Conservation (phyloP, 2,888 invertebrate species). For the Eristalis intricaria region DNA sequence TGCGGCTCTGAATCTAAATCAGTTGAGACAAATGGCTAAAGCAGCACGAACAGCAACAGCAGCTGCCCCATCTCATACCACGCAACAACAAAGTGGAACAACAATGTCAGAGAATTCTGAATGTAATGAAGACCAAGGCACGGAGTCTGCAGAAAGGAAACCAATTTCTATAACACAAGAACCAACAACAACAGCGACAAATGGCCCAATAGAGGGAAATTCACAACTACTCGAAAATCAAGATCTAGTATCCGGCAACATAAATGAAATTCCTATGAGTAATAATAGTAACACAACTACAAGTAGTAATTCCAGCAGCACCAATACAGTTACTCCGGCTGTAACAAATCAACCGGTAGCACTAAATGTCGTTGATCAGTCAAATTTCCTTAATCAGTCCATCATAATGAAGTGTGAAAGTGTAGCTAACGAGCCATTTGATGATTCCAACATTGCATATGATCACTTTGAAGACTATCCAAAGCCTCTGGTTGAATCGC, state of each 20-base stretch:
- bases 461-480: conserved; percentile 77
- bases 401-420: conserved; percentile 58
- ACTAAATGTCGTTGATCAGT: conserved; percentile 49
- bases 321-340: conserved; percentile 72
- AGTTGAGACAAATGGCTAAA: conserved; percentile 76
- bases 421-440: conserved; percentile 75
- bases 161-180: conserved; percentile 77
- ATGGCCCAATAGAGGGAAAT: conserved; percentile 51
- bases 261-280: conserved; percentile 56
- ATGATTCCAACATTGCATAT: conserved; percentile 77
- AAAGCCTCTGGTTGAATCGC: conserved; percentile 43
- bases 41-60: conserved; percentile 59
- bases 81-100: conserved; percentile 54
- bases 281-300: conserved; percentile 59
- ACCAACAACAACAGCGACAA: conserved; percentile 74
- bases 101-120: conserved; percentile 42
- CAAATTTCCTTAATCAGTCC: conserved; percentile 50
- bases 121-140: conserved; percentile 69
- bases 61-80: conserved; percentile 5
- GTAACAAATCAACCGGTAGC: conserved; percentile 54
- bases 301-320: conserved; percentile 79
- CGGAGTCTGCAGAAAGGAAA: conserved; percentile 75
- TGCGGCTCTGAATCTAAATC: conserved; percentile 79
- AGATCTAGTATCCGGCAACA: conserved; percentile 35
- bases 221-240: conserved; percentile 41